Percentiles rank a stretch among this genome's conserved stretches.
These are phyloP conservation scores for Tetragnatha montana DNA, from an alignment of 2,888 invertebrate genomes.

Conservation along the genomic window DNA sequence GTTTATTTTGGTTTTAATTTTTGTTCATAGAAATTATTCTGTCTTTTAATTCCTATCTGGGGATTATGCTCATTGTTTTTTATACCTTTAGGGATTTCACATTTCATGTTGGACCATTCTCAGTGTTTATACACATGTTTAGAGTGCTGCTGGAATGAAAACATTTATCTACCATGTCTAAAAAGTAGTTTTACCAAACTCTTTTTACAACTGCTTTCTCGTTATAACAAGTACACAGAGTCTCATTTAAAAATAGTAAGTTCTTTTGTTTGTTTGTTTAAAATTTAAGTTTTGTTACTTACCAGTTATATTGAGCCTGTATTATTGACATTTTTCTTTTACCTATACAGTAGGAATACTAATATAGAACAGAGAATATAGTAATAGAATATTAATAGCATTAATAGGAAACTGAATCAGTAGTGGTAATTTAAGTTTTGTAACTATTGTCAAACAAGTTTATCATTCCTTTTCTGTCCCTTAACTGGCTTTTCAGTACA, in stretches of 20 bases:
- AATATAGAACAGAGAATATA: no score
- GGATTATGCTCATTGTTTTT: background rate
- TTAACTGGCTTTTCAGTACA: no score
- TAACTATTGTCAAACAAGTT: no score
- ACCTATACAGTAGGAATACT: no score
- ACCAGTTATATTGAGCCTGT: background rate
- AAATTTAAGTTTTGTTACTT: background rate
- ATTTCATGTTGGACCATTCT: constrained; percentile 22
- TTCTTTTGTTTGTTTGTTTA: background rate
- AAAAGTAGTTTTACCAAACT: constrained; percentile 86
- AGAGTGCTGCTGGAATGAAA: constrained; percentile 84
- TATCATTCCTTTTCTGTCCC: no score
- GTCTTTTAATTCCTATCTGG: background rate
- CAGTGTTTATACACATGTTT: constrained; percentile 33
- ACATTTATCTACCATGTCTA: constrained; percentile 85
- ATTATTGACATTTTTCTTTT: background rate
- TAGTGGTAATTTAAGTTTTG: no score
- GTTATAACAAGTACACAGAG: constrained; percentile 80
- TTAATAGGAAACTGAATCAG: no score
- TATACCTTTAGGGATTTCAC: background rate
- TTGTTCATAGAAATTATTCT: no score
- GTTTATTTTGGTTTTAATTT: background rate
- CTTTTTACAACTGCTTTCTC: constrained; percentile 86
- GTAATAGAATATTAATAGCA: no score
- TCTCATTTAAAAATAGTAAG: background rate